Percentiles rank a stretch among this genome's conserved stretches.
phyloP scores from a whole-genome alignment of 2,113 vertebrate species.

The Arenaria interpres region DNA sequence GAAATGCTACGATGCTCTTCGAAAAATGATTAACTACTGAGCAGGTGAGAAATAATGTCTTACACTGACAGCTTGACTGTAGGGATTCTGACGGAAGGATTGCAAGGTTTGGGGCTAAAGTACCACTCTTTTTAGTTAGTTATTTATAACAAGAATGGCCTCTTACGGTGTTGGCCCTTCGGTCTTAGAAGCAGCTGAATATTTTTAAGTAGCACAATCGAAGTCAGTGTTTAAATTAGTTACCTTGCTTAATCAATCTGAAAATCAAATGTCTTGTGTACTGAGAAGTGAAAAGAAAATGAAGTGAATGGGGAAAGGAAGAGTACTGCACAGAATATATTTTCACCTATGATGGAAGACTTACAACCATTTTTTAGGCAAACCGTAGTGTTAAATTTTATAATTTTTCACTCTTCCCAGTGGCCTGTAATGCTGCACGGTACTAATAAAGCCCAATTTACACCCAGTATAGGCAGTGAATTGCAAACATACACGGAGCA shows the following conservation, averaged over 20 bases:
- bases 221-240: neutral
- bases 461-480: neutral
- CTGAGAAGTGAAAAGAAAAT: neutral
- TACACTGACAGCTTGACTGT: neutral
- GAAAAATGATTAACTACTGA: slow-evolving; percentile 96
- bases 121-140: neutral
- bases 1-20: slow-evolving; percentile 97
- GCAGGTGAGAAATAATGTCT: slow-evolving; percentile 56
- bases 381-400: neutral
- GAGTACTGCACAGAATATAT: neutral
- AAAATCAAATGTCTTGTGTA: neutral
- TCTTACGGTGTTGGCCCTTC: neutral
- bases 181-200: neutral
- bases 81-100: neutral
- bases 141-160: neutral
- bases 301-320: neutral
- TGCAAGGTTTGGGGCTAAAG: neutral
- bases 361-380: neutral
- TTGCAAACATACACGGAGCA: neutral
- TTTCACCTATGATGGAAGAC: neutral
- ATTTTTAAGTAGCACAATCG: neutral
- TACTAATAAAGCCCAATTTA: neutral
- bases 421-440: neutral
- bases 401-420: neutral
- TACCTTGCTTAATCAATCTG: neutral